phyloP scores from a whole-genome alignment of 2,113 vertebrate genomes.

The Grammatotria lemairii region DNA sequence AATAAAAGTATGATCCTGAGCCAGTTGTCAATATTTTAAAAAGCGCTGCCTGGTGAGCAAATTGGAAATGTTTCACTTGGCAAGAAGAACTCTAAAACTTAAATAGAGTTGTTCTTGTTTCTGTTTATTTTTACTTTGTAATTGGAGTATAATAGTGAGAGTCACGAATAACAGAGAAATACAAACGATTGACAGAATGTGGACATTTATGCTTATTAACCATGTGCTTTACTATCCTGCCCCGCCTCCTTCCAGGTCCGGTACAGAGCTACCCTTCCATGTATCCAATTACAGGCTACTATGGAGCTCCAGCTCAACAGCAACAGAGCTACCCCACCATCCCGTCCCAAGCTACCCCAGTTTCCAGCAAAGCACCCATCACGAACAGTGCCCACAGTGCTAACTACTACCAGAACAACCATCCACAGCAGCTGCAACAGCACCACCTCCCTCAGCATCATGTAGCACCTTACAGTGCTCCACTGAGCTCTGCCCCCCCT shows the following conservation, averaged over 20 bases:
- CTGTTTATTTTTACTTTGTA: background rate
- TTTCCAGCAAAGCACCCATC: slow-evolving; percentile 75
- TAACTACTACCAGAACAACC: slow-evolving; percentile 78
- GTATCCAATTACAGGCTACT: slow-evolving; percentile 71
- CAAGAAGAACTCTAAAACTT: background rate
- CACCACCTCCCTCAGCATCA: slow-evolving; percentile 62
- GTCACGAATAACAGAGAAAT: background rate
- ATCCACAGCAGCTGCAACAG: slow-evolving; percentile 67
- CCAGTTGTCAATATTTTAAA: background rate
- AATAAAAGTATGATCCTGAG: background rate
- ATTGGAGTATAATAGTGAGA: background rate
- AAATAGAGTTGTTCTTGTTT: background rate
- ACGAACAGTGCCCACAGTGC: slow-evolving; percentile 69
- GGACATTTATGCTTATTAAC: background rate
- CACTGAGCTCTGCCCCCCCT: slow-evolving; percentile 56
- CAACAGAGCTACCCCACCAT: slow-evolving; percentile 66
- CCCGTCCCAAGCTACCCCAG: slow-evolving; percentile 72
- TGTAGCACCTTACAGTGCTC: slow-evolving; percentile 61
- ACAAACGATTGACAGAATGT: background rate
- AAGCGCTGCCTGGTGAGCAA: background rate
- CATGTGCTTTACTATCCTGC: background rate
- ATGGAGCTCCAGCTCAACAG: slow-evolving; percentile 66
- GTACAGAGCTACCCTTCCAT: slow-evolving; percentile 69
- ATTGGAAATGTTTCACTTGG: background rate
- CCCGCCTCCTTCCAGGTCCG: slow-evolving; percentile 69